Evolutionary conservation across 2,113 vertebrate genomes (phyloP).

Genomic region (Noctilio leporinus): DNA sequence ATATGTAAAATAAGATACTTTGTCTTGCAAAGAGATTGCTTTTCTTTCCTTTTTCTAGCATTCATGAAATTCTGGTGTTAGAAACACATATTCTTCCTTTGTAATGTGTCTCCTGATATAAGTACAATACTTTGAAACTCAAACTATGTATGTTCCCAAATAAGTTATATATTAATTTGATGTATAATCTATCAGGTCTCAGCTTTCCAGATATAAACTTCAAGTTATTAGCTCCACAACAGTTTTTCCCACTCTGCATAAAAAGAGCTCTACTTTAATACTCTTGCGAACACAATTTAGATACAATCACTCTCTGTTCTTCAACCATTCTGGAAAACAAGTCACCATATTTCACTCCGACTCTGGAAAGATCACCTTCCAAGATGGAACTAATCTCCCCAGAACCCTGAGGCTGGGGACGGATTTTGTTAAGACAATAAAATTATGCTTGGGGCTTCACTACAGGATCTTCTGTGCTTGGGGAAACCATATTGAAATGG

Average conservation of each 20-base stretch:
- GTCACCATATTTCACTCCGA: slow-evolving; percentile 21
- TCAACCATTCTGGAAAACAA: slow-evolving; percentile 25
- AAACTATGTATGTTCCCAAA: not conserved
- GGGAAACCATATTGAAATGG: not conserved
- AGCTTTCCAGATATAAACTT: slow-evolving; percentile 21
- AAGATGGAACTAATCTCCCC: slow-evolving; percentile 6
- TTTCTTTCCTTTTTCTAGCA: not conserved
- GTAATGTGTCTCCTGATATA: not conserved
- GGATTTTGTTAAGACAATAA: slow-evolving; percentile 26
- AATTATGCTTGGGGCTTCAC: slow-evolving; percentile 29
- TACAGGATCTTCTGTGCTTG: not conserved
- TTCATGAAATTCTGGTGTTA: slow-evolving; percentile 1
- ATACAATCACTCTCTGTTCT: not conserved
- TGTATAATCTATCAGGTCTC: not conserved
- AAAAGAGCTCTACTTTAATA: slow-evolving; percentile 22
- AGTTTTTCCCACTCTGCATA: not conserved
- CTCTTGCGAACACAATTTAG: slow-evolving; percentile 20
- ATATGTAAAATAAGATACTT: not conserved
- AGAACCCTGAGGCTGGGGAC: not conserved
- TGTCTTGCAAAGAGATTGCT: not conserved
- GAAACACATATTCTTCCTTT: not conserved
- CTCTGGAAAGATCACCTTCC: slow-evolving; percentile 40
- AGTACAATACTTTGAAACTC: not conserved
- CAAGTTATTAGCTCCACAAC: not conserved
- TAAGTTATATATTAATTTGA: slow-evolving; percentile 3